Evolutionary conservation across 2,113 vertebrate species (phyloP).

Genomic region (Chlorocebus sabaeus): DNA sequence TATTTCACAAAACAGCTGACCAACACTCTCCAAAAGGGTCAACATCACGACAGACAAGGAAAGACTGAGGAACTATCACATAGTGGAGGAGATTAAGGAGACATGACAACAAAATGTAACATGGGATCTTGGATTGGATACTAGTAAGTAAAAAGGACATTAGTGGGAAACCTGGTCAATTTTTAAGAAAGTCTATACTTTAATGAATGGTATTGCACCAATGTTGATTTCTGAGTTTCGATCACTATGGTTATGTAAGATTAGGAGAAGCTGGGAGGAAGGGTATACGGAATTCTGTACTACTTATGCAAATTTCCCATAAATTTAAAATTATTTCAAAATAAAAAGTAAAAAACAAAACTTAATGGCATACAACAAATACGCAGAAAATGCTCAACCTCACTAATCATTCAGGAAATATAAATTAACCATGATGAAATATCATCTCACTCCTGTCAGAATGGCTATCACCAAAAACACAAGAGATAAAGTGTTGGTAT

Average conservation of each 20-base stretch:
- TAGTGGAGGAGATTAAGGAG: not conserved
- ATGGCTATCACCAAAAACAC: not conserved
- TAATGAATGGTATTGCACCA: not conserved
- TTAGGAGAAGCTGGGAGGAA: not conserved
- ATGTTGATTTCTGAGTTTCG: not conserved
- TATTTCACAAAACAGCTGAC: not conserved
- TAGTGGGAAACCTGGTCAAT: not conserved
- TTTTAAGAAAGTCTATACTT: not conserved
- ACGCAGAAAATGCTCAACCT: not conserved
- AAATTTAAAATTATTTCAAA: slow-evolving; percentile 16
- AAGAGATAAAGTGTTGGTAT: not conserved
- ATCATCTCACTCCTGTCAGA: not conserved
- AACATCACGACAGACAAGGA: not conserved
- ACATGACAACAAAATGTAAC: not conserved
- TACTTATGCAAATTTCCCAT: not conserved
- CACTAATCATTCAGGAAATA: not conserved
- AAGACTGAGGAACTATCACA: not conserved
- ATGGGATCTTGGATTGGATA: not conserved
- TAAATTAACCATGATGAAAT: not conserved
- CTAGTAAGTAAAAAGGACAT: not conserved
- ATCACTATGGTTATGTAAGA: not conserved
- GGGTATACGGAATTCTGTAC: not conserved
- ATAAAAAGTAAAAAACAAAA: not conserved
- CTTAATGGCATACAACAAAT: not conserved
- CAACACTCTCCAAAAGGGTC: not conserved